These are phyloP conservation scores for Steinernema scapterisci DNA, from an alignment of 2,888 invertebrate species.

Conservation along the genomic window DNA sequence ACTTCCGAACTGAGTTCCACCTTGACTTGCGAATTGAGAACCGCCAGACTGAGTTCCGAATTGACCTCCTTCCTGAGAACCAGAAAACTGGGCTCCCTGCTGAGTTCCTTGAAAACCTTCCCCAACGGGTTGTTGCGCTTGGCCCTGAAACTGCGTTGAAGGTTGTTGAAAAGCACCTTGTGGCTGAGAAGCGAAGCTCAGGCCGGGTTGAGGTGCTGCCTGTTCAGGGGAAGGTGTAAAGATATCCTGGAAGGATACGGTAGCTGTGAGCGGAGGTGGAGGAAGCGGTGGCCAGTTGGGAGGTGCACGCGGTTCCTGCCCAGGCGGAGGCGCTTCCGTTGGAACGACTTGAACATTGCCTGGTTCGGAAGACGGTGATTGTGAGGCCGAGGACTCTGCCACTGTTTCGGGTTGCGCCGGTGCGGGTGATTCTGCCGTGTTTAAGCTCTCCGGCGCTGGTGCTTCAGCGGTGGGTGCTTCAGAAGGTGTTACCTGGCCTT, in stretches of 20 bases:
- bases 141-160: neutral
- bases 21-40: neutral
- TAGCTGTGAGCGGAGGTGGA: conserved; percentile 67
- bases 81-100: neutral
- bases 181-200: neutral
- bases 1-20: neutral
- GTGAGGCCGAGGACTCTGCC: neutral
- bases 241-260: conserved; percentile 62
- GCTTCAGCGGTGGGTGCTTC: neutral
- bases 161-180: neutral
- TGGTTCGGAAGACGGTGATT: neutral
- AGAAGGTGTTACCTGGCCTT: neutral
- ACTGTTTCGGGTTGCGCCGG: too few relatives aligned
- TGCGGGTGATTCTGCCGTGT: neutral
- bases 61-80: neutral
- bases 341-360: neutral
- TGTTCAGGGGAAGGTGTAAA: neutral
- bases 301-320: neutral
- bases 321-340: neutral
- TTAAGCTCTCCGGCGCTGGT: neutral
- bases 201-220: neutral
- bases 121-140: neutral
- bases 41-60: neutral
- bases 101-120: neutral
- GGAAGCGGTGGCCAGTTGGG: conserved; percentile 38